These are phyloP conservation scores for Seira sanloemensis DNA, from an alignment of 2,888 invertebrate species.

Conservation along the genomic window DNA sequence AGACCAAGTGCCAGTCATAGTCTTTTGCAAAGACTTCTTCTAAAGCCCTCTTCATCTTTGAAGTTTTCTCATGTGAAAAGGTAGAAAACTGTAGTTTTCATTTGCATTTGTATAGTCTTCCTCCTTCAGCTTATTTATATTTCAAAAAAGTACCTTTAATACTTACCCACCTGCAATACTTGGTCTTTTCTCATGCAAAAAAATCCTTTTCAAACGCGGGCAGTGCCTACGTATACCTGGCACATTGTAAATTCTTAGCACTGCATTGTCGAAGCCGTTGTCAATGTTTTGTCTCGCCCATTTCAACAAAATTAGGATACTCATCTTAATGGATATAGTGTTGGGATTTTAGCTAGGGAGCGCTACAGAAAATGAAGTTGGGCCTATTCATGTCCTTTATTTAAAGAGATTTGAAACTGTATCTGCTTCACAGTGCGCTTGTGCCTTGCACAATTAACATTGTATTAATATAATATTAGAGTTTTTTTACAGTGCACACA, in stretches of 20 bases:
- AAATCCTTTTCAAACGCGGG: conserved; percentile 2
- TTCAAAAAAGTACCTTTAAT: background rate
- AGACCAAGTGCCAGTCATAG: background rate
- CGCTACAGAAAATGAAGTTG: no score
- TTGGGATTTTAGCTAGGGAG: no score
- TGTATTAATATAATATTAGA: background rate
- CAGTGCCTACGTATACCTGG: conserved; percentile 4
- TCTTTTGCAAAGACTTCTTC: no score
- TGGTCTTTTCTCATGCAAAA: conserved; percentile 3
- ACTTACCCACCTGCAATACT: background rate
- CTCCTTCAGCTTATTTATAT: background rate
- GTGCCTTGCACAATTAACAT: background rate
- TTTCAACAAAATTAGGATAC: background rate
- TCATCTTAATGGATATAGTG: no score
- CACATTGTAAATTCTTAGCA: conserved; percentile 6
- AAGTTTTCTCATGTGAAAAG: conserved; percentile 14
- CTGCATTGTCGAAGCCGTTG: conserved; percentile 1
- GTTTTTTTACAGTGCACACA: background rate
- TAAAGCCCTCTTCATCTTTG: conserved; percentile 1
- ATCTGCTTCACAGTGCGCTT: background rate
- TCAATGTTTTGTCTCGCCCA: background rate
- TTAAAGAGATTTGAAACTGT: no score
- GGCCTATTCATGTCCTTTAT: no score
- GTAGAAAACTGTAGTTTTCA: conserved; percentile 9
- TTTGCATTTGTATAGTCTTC: conserved; percentile 1